Percentiles rank a stretch among this genome's conserved stretches.
Conservation (phyloP, 2,888 invertebrate genomes). For the Tetranychus truncatus region DNA sequence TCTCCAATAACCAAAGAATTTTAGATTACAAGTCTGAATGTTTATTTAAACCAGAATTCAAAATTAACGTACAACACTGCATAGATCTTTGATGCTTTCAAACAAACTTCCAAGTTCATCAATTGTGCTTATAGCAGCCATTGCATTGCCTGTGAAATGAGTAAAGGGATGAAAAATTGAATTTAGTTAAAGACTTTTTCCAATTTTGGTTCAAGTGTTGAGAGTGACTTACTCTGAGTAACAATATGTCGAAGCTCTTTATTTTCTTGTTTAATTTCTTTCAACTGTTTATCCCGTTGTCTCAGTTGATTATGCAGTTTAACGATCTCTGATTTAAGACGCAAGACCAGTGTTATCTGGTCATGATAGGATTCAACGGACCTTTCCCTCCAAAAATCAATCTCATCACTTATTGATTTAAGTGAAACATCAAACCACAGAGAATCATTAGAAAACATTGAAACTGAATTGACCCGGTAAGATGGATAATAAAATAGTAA, state of each 20-base stretch:
- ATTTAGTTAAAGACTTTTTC: background rate
- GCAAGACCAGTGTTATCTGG: background rate
- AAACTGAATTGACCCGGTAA: background rate
- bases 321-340: background rate
- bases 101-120: background rate
- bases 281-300: background rate
- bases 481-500: constrained; percentile 1
- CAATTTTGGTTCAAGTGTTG: no score
- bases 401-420: background rate
- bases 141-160: background rate
- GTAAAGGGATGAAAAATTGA: background rate
- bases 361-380: background rate
- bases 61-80: background rate
- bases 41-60: background rate
- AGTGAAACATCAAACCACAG: background rate
- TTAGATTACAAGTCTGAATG: no score
- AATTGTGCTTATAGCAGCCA: background rate
- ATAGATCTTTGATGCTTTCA: background rate
- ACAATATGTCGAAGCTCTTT: background rate
- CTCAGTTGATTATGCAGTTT: background rate
- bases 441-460: background rate
- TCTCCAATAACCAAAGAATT: no score
- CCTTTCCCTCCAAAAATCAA: background rate
- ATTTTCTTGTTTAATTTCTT: background rate
- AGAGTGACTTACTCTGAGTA: background rate